Evolutionary conservation across 2,888 invertebrate species (phyloP).

Genomic region (Limenitis camilla): DNA sequence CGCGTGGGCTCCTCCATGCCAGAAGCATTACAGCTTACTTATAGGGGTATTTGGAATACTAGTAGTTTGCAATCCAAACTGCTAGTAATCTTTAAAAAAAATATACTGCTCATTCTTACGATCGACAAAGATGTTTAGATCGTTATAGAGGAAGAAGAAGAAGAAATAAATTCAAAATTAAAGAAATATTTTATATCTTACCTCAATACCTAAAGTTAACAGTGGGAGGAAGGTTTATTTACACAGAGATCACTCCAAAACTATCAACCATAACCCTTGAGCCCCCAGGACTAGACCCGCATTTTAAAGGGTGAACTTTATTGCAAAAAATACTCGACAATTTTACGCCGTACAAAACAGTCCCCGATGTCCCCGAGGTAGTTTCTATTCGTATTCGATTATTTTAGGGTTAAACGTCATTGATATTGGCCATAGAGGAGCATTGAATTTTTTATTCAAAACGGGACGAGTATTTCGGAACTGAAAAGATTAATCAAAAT

Average conservation of each 20-base stretch:
- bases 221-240: constrained; percentile 14
- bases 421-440: constrained; percentile 69
- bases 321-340: constrained; percentile 66
- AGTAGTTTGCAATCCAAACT: no score
- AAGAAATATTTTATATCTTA: no score
- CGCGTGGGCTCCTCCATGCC: no score
- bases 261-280: constrained; percentile 21
- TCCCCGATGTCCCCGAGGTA: constrained; percentile 69
- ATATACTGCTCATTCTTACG: no score
- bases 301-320: constrained; percentile 60
- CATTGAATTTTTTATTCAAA: constrained; percentile 50
- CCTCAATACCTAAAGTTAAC: constrained; percentile 16
- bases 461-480: no score
- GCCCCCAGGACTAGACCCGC: constrained; percentile 30
- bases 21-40: no score
- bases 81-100: no score
- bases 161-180: no score
- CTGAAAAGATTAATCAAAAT: no score
- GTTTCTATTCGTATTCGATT: constrained; percentile 71
- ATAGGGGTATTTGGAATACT: no score
- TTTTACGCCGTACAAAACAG: constrained; percentile 58
- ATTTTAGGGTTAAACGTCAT: constrained; percentile 74
- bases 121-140: no score
- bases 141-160: no score
- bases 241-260: constrained; percentile 20